These are phyloP conservation scores for Metalampra italica DNA, from an alignment of 2,888 invertebrate genomes.

Conservation along the genomic window DNA sequence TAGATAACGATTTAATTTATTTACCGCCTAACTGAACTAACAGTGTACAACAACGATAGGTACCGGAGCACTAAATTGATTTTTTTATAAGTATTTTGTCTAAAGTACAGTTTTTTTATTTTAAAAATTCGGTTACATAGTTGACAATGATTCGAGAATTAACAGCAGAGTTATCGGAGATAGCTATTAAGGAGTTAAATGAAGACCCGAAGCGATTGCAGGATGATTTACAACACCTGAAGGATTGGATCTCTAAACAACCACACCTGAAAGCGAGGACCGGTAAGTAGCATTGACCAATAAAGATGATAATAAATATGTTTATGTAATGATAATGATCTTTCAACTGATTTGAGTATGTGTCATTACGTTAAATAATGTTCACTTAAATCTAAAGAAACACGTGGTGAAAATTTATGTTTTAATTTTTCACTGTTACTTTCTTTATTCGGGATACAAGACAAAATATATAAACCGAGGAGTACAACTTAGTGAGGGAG, in stretches of 20 bases:
- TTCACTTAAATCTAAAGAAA: no score
- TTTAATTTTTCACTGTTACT: no score
- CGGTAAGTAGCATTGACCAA: constrained; percentile 18
- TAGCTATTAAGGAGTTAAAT: constrained; percentile 63
- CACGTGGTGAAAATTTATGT: no score
- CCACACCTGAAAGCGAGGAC: constrained; percentile 64
- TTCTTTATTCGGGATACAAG: no score
- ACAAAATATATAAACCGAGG: no score
- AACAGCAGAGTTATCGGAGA: constrained; percentile 30
- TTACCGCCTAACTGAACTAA: no score
- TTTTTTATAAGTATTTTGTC: neutral
- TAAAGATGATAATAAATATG: no score
- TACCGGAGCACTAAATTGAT: neutral
- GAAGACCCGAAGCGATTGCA: constrained; percentile 64
- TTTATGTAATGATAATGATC: neutral
- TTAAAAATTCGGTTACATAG: neutral
- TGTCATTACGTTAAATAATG: neutral
- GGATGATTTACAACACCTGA: constrained; percentile 62
- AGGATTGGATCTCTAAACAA: constrained; percentile 72
- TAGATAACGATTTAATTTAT: neutral
- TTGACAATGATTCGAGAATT: constrained; percentile 8
- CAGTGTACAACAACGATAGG: no score
- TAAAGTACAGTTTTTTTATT: no score
- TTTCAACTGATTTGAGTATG: no score
- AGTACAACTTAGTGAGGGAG: no score